Percentiles rank a stretch among this genome's conserved stretches.
Conservation (phyloP, 2,888 invertebrate species). For the Oligia strigilis region DNA sequence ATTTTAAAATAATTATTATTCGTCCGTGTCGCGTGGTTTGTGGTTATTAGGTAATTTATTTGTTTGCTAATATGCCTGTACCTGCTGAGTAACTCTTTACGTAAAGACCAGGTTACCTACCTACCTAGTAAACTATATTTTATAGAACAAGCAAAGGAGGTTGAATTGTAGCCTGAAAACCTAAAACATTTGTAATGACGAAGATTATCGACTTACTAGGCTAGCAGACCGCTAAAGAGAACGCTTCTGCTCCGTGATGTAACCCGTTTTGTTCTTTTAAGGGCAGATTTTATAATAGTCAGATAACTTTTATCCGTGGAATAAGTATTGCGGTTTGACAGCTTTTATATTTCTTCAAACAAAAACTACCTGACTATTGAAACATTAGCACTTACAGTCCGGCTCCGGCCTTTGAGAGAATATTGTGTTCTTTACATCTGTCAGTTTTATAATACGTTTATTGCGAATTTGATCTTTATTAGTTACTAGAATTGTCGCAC, state of each 20-base stretch:
- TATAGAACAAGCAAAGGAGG: neutral
- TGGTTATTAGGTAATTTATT: constrained; percentile 29
- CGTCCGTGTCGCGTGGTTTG: constrained; percentile 16
- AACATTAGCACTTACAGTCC: too few species aligned
- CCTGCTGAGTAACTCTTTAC: constrained; percentile 10
- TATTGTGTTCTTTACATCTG: too few species aligned
- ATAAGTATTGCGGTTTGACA: neutral
- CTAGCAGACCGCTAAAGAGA: neutral
- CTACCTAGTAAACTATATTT: constrained; percentile 2
- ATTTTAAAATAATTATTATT: constrained; percentile 12
- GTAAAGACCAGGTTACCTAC: neutral
- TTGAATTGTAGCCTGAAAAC: neutral
- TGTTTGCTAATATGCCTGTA: constrained; percentile 22
- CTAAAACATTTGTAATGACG: neutral
- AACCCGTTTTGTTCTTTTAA: neutral
- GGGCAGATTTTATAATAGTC: too few species aligned
- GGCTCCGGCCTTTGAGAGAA: too few species aligned
- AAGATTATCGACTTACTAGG: too few species aligned
- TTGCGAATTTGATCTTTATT: neutral
- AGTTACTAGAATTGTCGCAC: neutral
- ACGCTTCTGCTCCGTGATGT: neutral
- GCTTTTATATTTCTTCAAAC: neutral
- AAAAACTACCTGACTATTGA: neutral
- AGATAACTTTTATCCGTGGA: neutral
- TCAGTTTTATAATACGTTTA: too few species aligned